phyloP scores from a whole-genome alignment of 2,113 vertebrate species.

The Lagopus muta region DNA sequence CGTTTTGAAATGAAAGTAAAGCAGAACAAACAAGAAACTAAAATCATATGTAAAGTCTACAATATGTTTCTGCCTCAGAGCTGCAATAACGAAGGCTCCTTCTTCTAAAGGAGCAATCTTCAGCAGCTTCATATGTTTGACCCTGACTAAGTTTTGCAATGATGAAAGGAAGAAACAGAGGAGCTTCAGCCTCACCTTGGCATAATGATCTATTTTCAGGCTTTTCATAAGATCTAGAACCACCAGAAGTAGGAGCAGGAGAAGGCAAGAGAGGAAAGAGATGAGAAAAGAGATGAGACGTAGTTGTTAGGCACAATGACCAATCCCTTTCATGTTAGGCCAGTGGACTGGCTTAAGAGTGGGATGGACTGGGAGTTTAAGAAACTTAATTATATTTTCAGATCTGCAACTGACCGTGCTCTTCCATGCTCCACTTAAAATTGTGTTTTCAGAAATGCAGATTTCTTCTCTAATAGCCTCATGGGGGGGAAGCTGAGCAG shows the following conservation, averaged over 20 bases:
- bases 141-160: background rate
- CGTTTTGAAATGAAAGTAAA: background rate
- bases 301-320: background rate
- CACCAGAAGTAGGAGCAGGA: background rate
- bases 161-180: background rate
- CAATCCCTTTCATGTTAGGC: background rate
- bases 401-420: background rate
- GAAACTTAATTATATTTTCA: background rate
- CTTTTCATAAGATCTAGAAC: background rate
- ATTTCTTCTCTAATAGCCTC: background rate
- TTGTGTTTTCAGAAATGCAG: background rate
- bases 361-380: background rate
- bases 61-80: background rate
- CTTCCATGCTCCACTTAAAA: background rate
- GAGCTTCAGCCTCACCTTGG: background rate
- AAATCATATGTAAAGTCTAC: background rate
- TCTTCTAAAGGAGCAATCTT: background rate
- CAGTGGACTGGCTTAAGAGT: background rate
- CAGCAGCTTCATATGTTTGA: background rate
- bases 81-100: background rate
- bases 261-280: background rate
- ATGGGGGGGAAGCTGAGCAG: fast-evolving
- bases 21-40: constrained; percentile 26
- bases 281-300: background rate
- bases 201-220: background rate